A percentile compares a stretch with the other conserved stretches of the same genome.
These are phyloP conservation scores for Charadrius vociferus DNA, from an alignment of 2,113 vertebrate genomes.

Conservation along the genomic window DNA sequence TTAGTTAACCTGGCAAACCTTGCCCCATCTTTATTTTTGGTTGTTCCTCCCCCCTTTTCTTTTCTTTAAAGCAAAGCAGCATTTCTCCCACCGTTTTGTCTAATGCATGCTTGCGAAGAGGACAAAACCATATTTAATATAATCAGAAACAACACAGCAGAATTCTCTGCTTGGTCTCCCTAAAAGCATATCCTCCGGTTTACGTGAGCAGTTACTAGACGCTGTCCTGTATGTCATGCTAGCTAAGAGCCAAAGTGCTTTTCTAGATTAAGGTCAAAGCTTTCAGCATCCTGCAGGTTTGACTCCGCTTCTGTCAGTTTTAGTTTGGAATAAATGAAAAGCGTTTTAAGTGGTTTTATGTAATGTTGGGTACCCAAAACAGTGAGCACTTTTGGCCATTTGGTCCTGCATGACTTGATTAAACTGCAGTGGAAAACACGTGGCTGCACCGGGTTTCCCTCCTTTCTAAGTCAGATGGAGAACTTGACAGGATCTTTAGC, in stretches of 20 bases:
- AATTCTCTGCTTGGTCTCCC: neutral
- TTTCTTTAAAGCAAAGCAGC: neutral
- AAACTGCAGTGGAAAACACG: neutral
- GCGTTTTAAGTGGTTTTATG: neutral
- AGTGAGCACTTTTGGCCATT: neutral
- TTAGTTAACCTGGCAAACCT: neutral
- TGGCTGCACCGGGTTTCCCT: neutral
- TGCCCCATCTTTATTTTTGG: neutral
- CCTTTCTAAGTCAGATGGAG: neutral
- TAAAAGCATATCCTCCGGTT: neutral
- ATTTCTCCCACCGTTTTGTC: neutral
- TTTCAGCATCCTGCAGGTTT: neutral
- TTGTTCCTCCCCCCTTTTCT: neutral
- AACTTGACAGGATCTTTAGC: neutral
- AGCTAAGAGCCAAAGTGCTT: neutral
- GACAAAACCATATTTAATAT: neutral
- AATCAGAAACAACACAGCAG: neutral
- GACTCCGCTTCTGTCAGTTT: neutral
- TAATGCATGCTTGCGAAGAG: neutral
- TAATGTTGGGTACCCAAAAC: neutral
- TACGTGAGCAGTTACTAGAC: neutral
- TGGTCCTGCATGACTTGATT: neutral
- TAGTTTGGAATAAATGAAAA: neutral
- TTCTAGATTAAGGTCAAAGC: neutral
- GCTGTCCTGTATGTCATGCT: accelerated